These are phyloP conservation scores for Agrochola litura DNA, from an alignment of 2,888 invertebrate species.

Conservation along the genomic window DNA sequence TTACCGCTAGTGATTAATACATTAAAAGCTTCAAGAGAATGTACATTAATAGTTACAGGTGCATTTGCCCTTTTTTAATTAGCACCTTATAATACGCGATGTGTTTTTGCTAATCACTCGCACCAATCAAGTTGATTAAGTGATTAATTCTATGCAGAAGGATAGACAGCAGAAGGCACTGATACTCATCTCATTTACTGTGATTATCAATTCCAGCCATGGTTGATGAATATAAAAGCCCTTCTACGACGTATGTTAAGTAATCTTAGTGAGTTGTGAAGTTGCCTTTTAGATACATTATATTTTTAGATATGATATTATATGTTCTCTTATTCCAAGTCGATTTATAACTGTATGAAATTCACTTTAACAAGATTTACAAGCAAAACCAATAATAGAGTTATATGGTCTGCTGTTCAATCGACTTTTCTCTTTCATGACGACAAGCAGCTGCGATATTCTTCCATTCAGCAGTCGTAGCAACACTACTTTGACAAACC, in stretches of 20 bases:
- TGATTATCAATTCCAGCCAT: slow-evolving; percentile 16
- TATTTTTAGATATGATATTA: neutral
- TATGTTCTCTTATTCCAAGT: neutral
- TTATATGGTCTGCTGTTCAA: no score
- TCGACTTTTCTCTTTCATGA: neutral
- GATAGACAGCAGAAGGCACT: slow-evolving; percentile 7
- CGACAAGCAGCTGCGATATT: neutral
- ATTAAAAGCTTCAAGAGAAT: neutral
- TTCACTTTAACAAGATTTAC: neutral
- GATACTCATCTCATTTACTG: slow-evolving; percentile 39
- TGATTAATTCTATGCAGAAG: slow-evolving; percentile 22
- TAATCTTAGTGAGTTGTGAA: neutral
- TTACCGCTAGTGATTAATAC: slow-evolving; percentile 1
- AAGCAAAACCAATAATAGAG: neutral
- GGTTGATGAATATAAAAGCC: slow-evolving; percentile 12
- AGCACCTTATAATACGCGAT: slow-evolving; percentile 33
- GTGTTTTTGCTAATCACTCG: slow-evolving; percentile 27
- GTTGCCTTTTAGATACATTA: neutral
- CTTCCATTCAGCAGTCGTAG: neutral
- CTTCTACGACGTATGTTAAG: neutral
- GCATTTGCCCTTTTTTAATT: slow-evolving; percentile 42
- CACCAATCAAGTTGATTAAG: slow-evolving; percentile 52
- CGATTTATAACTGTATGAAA: neutral
- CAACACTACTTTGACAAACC: neutral
- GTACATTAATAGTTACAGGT: slow-evolving; percentile 39